Percentiles rank a stretch among this genome's conserved stretches.
Conservation (phyloP, 2,888 invertebrate species). For the Salticus scenicus region DNA sequence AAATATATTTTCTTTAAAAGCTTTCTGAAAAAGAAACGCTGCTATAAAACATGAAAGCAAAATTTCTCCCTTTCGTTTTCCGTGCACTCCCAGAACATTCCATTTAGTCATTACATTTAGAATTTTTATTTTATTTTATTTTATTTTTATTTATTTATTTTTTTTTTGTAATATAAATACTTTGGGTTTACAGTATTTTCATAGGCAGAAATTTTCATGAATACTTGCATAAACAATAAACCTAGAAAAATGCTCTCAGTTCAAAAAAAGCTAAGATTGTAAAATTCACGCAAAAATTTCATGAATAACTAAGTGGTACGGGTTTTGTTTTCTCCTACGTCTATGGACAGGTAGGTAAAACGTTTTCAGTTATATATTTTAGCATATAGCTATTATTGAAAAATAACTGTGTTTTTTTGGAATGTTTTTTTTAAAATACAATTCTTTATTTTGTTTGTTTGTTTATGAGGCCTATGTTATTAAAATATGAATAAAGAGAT, state of each 20-base stretch:
- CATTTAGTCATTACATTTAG: slow-evolving; percentile 51
- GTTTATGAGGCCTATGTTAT: no score
- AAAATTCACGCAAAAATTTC: slow-evolving; percentile 63
- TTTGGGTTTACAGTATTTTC: slow-evolving; percentile 43
- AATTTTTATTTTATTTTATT: no score
- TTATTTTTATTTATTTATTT: no score
- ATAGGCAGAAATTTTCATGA: slow-evolving; percentile 49
- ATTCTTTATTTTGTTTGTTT: no score
- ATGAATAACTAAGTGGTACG: slow-evolving; percentile 62
- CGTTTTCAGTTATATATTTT: slow-evolving; percentile 22
- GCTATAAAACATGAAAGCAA: background rate
- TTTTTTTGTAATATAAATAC: slow-evolving; percentile 29
- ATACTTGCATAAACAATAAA: slow-evolving; percentile 68
- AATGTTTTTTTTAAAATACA: no score
- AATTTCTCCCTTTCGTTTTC: slow-evolving; percentile 21
- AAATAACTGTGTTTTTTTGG: no score
- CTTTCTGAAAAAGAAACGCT: background rate
- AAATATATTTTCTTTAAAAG: no score
- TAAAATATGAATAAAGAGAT: no score
- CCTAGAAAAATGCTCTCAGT: slow-evolving; percentile 33
- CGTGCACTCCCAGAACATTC: slow-evolving; percentile 7
- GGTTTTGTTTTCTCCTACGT: slow-evolving; percentile 35
- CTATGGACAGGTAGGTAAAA: slow-evolving; percentile 27
- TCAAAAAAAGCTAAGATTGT: slow-evolving; percentile 33
- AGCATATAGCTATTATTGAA: slow-evolving; percentile 39